Evolutionary conservation across 2,888 invertebrate genomes (phyloP), one percentile per base, ranked within the genome.

Genomic region (Stegophylla sp.): DNA sequence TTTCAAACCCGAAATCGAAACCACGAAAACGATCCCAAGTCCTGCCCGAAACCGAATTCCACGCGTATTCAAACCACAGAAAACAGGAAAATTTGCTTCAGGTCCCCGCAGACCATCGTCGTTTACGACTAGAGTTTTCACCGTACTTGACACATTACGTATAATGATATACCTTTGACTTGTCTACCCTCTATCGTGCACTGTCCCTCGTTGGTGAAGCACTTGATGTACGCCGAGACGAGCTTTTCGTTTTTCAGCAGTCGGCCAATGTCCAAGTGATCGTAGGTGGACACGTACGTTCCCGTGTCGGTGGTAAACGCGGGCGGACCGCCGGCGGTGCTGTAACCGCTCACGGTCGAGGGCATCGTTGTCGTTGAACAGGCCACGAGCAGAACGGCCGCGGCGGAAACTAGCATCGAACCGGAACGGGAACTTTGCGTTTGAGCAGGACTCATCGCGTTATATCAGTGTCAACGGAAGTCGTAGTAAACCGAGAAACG

Each of bases 171-270:
- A 82, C 82, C 53, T 82, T 72, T 76, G 12, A 45, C 64, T 48
- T 45, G 48, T 53, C 10, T 20, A 23, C 82, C 82, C n/a, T 83
- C 82, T 15, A 23, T 5, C 20, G 66, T 82, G 48, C 83, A 83
- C 9, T 23, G 23, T 9, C 71, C 73, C 13, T 81, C 66, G 45
- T 59, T 64, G 26, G 81, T 10, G 23, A 83, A 75, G 72, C 83
- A 83, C 61, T 63, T 82, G 10, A 83, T 13, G 59, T 77, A 75
- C 34, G 64, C 53, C 9, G 74, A 23, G 0, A 83, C 82, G 4
- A 83, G 3, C 23, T 81, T 77, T 13, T 81, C 45, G 59, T 83
- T 83, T 13, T 63, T 72, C 64, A 83, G 43, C 20, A 83, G 45
- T 1, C n/a, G 66, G 43, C 59, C 63, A 17, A 83, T 56, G 45